Conservation (phyloP, 2,888 invertebrate genomes). For the Euphydryas editha region DNA sequence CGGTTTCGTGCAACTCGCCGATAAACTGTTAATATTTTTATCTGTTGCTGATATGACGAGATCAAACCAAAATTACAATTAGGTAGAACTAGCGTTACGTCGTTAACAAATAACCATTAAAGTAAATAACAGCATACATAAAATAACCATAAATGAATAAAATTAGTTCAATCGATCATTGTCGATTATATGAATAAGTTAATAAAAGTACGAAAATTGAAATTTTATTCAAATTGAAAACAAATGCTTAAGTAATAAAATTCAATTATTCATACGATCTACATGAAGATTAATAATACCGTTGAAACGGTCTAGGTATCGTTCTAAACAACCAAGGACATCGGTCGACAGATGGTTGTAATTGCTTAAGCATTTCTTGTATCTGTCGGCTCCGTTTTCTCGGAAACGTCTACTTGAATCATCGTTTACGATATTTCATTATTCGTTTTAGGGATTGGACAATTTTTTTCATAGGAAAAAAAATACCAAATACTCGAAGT, state of each 20-base stretch:
- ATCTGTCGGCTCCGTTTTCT: constrained; percentile 35
- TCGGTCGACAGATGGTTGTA: constrained; percentile 37
- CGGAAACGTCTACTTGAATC: constrained; percentile 35
- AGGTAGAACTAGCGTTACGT: not conserved
- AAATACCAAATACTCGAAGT: too few relatives aligned
- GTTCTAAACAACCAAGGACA: constrained; percentile 36
- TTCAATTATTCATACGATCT: not conserved
- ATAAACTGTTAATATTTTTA: too few relatives aligned
- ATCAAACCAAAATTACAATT: not conserved
- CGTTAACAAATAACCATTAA: not conserved
- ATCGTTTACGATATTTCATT: constrained; percentile 32
- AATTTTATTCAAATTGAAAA: not conserved
- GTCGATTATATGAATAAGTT: not conserved
- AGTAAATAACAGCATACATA: not conserved
- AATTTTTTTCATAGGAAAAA: constrained; percentile 4
- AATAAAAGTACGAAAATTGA: not conserved
- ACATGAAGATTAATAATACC: constrained; percentile 13
- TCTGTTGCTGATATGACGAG: not conserved
- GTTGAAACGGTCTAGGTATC: constrained; percentile 25
- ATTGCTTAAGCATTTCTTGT: constrained; percentile 39
- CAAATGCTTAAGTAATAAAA: not conserved
- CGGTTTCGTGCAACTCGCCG: too few relatives aligned
- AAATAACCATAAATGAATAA: not conserved
- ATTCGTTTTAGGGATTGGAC: constrained; percentile 10
- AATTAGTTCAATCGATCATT: not conserved